Evolutionary conservation across 2,113 vertebrate species (phyloP).

Genomic region (Ptilorrhoa leucosticta): DNA sequence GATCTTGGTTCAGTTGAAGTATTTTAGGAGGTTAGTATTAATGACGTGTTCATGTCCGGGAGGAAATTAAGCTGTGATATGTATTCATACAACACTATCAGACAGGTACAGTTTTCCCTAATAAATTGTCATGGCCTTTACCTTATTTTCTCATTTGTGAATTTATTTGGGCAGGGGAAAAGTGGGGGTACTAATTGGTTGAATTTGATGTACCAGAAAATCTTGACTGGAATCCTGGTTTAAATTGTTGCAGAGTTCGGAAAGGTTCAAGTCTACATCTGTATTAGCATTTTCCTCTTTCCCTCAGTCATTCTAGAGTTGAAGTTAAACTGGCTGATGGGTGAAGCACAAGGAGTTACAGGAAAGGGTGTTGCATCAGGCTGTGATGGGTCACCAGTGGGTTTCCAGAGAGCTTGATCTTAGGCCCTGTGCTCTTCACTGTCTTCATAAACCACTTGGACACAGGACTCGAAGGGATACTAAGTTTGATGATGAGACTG

Average conservation of each 20-base stretch:
- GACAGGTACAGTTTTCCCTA: constrained; percentile 66
- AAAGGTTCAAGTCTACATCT: background rate
- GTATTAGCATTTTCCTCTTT: background rate
- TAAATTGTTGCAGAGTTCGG: background rate
- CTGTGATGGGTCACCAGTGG: background rate
- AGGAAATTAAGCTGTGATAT: constrained; percentile 63
- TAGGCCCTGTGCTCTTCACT: background rate
- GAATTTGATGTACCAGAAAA: background rate
- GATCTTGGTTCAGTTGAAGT: constrained; percentile 47
- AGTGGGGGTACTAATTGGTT: background rate
- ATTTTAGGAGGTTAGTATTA: constrained; percentile 43
- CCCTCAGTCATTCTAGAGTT: background rate
- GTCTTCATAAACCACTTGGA: background rate
- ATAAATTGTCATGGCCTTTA: constrained; percentile 72
- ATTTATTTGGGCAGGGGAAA: background rate
- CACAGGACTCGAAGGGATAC: too few relatives aligned
- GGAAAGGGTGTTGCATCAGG: background rate
- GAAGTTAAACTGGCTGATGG: background rate
- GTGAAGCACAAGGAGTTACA: background rate
- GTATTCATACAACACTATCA: constrained; percentile 40
- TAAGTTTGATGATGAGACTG: background rate
- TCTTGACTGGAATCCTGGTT: background rate
- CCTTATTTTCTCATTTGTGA: background rate
- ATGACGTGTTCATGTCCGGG: constrained; percentile 35
- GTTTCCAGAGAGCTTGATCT: fast-evolving